These are phyloP conservation scores for Limanda limanda DNA, from an alignment of 2,113 vertebrate genomes.

Conservation along the genomic window DNA sequence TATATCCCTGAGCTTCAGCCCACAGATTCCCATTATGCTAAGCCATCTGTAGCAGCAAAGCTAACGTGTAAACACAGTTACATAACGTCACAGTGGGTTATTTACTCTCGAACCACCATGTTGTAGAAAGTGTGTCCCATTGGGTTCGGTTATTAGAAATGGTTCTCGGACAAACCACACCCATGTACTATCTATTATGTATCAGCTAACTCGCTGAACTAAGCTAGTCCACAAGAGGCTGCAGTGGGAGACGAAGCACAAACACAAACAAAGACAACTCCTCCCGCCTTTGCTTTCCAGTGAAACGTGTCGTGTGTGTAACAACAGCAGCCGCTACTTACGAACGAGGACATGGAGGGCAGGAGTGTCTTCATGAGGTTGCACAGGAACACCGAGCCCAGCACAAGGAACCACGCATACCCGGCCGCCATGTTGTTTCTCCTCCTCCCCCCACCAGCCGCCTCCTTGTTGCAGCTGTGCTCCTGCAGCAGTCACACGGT, in stretches of 20 bases:
- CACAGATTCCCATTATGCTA: not conserved
- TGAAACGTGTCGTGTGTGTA: not conserved
- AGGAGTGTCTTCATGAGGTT: slow-evolving; percentile 81
- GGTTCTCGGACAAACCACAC: not conserved
- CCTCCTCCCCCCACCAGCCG: not conserved
- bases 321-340: slow-evolving; percentile 64
- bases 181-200: not conserved
- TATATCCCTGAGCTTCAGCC: not conserved
- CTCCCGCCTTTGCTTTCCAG: fast-evolving
- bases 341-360: slow-evolving; percentile 78
- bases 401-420: slow-evolving; percentile 79
- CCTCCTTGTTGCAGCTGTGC: not conserved
- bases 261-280: not conserved
- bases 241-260: not conserved
- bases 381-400: slow-evolving; percentile 80
- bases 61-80: not conserved
- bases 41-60: not conserved
- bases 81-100: too few relatives aligned
- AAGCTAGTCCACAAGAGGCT: slow-evolving; percentile 25
- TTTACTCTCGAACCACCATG: too few relatives aligned
- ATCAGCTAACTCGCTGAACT: not conserved
- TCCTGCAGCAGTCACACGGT: not conserved
- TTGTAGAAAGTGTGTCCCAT: too few relatives aligned
- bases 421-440: slow-evolving; percentile 81
- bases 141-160: too few relatives aligned